These are phyloP conservation scores for Catharus bicknelli DNA, from an alignment of 2,113 vertebrate genomes.

Conservation along the genomic window DNA sequence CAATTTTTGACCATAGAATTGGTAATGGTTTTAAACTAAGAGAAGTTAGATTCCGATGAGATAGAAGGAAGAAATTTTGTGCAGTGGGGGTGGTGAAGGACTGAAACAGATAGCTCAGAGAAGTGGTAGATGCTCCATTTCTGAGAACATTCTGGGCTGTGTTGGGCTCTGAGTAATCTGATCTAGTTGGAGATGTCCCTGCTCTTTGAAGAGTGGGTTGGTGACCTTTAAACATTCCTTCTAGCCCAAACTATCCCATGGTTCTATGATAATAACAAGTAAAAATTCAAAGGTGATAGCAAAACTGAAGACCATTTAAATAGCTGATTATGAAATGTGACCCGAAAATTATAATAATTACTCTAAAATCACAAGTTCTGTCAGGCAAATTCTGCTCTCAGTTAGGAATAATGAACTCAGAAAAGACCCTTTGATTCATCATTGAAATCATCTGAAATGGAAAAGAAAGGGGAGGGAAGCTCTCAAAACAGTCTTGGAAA, in stretches of 20 bases:
- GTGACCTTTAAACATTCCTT: background rate
- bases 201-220: background rate
- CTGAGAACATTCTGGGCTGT: rapidly evolving
- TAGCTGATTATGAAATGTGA: background rate
- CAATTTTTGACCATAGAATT: background rate
- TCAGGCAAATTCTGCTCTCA: background rate
- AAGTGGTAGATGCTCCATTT: background rate
- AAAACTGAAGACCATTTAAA: background rate
- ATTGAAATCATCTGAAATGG: background rate
- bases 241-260: background rate
- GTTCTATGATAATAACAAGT: background rate
- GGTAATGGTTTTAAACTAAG: background rate
- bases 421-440: background rate
- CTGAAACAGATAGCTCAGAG: background rate
- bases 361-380: background rate
- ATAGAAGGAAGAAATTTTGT: background rate
- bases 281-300: background rate
- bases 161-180: background rate
- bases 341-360: background rate
- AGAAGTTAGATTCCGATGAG: background rate
- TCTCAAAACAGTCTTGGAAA: background rate
- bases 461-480: background rate
- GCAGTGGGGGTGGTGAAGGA: background rate
- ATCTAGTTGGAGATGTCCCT: background rate
- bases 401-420: background rate